Evolutionary conservation across 2,797 vertebrate species (phyloP).

Genomic region (Crypturellus tataupa): DNA sequence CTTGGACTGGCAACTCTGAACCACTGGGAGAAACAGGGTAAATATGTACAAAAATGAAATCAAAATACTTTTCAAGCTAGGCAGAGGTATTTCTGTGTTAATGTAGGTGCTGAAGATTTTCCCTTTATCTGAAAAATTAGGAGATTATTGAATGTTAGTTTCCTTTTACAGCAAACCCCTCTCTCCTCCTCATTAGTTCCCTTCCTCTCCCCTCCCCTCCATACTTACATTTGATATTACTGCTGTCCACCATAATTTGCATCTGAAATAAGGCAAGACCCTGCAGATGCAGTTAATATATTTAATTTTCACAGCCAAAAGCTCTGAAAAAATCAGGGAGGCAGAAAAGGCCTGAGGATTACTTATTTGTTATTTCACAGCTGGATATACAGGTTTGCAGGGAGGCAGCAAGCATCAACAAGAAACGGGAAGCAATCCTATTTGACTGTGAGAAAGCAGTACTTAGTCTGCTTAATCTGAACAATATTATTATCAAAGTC

Average conservation of each 20-base stretch:
- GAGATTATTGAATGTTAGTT: neutral
- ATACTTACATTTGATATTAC: neutral
- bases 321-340: neutral
- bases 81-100: neutral
- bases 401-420: neutral
- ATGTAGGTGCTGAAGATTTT: neutral
- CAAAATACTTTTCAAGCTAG: neutral
- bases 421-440: neutral
- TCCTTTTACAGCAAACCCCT: neutral
- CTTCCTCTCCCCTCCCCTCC: neutral
- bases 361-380: constrained; percentile 20
- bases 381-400: constrained; percentile 17
- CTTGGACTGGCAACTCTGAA: neutral
- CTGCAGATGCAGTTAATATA: neutral
- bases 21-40: neutral
- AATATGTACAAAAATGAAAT: neutral
- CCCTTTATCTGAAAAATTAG: neutral
- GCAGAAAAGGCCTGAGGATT: neutral
- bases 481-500: neutral
- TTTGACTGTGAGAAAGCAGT: neutral
- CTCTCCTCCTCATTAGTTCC: neutral
- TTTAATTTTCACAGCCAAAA: constrained; percentile 20
- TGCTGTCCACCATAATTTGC: neutral
- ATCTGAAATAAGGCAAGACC: neutral
- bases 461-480: neutral